A percentile compares a stretch with the other conserved stretches of the same genome.
Evolutionary conservation across 2,797 vertebrate species (phyloP).

Genomic region (Molossus alvarezi): DNA sequence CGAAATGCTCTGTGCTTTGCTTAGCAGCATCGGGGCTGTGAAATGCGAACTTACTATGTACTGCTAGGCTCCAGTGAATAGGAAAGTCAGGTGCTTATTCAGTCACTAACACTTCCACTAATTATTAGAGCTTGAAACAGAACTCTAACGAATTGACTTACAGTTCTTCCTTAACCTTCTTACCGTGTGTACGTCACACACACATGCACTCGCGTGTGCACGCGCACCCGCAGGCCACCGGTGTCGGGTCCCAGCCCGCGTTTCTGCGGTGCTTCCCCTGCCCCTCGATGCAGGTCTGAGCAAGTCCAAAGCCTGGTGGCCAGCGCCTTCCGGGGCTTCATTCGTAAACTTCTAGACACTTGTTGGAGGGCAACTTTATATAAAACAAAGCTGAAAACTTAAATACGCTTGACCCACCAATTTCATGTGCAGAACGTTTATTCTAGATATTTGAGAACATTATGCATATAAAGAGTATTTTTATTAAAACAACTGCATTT

Average conservation of each 20-base stretch:
- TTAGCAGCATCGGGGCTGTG: slow-evolving; percentile 69
- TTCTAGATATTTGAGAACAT: slow-evolving; percentile 34
- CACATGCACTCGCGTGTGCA: not conserved
- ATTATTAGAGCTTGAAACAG: slow-evolving; percentile 66
- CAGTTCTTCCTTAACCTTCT: slow-evolving; percentile 48
- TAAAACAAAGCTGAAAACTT: slow-evolving; percentile 60
- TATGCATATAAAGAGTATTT: not conserved
- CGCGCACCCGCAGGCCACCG: not conserved
- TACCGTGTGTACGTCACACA: not conserved
- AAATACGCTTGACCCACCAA: not conserved
- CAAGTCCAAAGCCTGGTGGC: not conserved
- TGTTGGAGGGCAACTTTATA: slow-evolving; percentile 39
- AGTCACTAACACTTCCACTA: slow-evolving; percentile 62
- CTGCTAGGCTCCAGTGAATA: slow-evolving; percentile 74
- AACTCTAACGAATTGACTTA: slow-evolving; percentile 48
- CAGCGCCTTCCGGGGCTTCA: not conserved
- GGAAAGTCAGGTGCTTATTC: slow-evolving; percentile 67
- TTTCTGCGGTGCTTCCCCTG: not conserved
- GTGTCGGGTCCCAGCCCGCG: not conserved
- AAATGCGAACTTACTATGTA: slow-evolving; percentile 80
- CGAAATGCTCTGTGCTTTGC: slow-evolving; percentile 75
- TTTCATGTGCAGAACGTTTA: slow-evolving; percentile 25
- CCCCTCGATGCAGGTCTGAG: not conserved
- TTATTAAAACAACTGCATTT: slow-evolving; percentile 41
- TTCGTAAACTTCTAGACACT: slow-evolving; percentile 31